Evolutionary conservation across 1,140 invertebrate species (phyloP).

Genomic region (Hycleus phaleratus): DNA sequence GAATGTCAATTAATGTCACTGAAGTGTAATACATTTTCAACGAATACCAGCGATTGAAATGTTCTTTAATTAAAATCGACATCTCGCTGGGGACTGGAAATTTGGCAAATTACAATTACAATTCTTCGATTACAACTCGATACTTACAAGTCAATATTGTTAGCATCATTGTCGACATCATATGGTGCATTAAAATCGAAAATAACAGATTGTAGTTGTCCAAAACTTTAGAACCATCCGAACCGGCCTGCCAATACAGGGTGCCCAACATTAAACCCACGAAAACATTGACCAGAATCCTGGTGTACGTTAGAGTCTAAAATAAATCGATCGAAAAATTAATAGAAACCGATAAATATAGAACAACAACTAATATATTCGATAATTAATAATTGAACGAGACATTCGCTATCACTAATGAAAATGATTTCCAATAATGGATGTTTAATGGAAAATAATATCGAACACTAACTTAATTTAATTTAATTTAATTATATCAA

Average conservation of each 20-base stretch:
- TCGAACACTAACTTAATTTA: no score
- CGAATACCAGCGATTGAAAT: conserved; percentile 96
- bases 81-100: conserved; percentile 87
- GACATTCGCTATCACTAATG: no score
- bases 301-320: conserved; percentile 83
- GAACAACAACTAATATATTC: not conserved
- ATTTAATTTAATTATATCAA: no score
- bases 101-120: conserved; percentile 9
- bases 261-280: conserved; percentile 66
- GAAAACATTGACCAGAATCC: conserved; percentile 63
- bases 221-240: conserved; percentile 62
- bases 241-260: conserved; percentile 61
- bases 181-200: conserved; percentile 73
- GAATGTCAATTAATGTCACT: conserved; percentile 75
- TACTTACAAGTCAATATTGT: conserved; percentile 73
- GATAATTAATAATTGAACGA: no score
- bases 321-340: conserved; percentile 28
- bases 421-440: no score
- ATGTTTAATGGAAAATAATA: no score
- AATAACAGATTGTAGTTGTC: conserved; percentile 79
- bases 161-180: conserved; percentile 80
- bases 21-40: conserved; percentile 86
- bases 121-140: not conserved
- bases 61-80: conserved; percentile 83
- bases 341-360: no score